Base-by-base conservation (phyloP, 2,797 vertebrate species). In the Capromys pilorides region DNA sequence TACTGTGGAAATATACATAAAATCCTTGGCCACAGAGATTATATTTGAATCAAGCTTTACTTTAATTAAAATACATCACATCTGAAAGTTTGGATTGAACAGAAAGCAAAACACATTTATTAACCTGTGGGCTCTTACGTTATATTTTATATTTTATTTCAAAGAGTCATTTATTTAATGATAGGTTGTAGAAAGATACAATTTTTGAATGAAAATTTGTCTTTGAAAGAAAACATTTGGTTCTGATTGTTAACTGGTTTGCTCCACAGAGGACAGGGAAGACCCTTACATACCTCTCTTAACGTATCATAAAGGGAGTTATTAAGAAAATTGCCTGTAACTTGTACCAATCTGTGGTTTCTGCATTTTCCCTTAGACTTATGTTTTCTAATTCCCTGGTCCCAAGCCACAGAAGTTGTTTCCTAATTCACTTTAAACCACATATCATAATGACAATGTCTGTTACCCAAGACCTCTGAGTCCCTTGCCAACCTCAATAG, bases 241-340 rank as follows among this genome's bases (percentile, higher is more conserved):
- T 59, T 91, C 24, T 96, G 84, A 67, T 66, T 80, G 4, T 91
- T 95, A 94, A 79, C 36, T n/a, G 19, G 59, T 85, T 93, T 94
- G 39, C 92, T 71, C 71, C 89, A 67, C 28, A 26, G 49, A 86
- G 86, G 26, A 16, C 71, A 88, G 33, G 24, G 51, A 96, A 92
- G 84, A 85, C 0, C 0, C 5, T 94, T 69, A 61, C 2, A 6
- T 77, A 79, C 89, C 39, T 95, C 90, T 3, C 80, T 75, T 93
- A 49, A 90, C 82, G 90, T 78, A 92, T 69, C 21, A 4, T 88
- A 85, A 96, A 91, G 33, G 64, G 79, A 67, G 26, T 96, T 93
- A 95, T 97, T 95, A 94, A 95, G 93, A 94, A 97, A 97, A 96
- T 93, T 94, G 85, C 95, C 90, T 89, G 91, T 93, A 95, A 96